Base-by-base conservation (phyloP, 2,797 vertebrate genomes). In the Galago senegalensis region DNA sequence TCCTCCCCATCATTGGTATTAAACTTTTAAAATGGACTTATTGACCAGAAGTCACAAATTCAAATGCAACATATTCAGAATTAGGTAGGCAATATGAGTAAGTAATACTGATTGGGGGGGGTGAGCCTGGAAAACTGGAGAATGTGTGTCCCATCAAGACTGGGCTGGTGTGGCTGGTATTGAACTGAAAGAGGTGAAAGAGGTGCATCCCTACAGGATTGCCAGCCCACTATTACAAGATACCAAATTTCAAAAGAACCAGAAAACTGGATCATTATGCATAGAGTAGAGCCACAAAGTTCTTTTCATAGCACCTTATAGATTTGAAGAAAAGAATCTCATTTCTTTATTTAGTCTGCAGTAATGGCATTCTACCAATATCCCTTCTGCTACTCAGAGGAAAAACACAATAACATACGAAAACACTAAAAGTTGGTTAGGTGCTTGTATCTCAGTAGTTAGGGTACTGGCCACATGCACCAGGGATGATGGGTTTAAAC, bases 261-360 rank as follows among this genome's bases (percentile, higher is more conserved):
- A 76, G 83, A 86, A 86, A 61, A 27, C 34, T 92, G 49, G 37
- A 49, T 88, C 69, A 88, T 94, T 34, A 77, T 92, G n/a, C 29
- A 67, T 77, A 84, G 60, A 10, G 12, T 31, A 80, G 8, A 56
- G 37, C 25, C 46, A 81, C 65, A 87, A 56, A 10, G 81, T 65
- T 76, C 18, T 84, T 90, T 91, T 91, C 69, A 82, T 5, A 75
- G 63, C 49, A 70, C 43, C 73, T 29, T 94, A 60, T 23, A 69
- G 49, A 61, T 61, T 61, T n/a, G 63, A 75, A 46, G n/a, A 72
- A 75, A 90, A 81, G 1, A 67, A 93, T 79, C 16, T 82, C 69
- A 72, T 89, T 86, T 87, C 37, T 87, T 94, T 91, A 16, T 86
- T 87, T 89, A 82, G 37, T 60, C 46, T 77, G 10, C 70, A 76